A percentile compares a stretch with the other conserved stretches of the same genome.
Conservation (phyloP, 2,888 invertebrate species). For the Drosophila crucigera region DNA sequence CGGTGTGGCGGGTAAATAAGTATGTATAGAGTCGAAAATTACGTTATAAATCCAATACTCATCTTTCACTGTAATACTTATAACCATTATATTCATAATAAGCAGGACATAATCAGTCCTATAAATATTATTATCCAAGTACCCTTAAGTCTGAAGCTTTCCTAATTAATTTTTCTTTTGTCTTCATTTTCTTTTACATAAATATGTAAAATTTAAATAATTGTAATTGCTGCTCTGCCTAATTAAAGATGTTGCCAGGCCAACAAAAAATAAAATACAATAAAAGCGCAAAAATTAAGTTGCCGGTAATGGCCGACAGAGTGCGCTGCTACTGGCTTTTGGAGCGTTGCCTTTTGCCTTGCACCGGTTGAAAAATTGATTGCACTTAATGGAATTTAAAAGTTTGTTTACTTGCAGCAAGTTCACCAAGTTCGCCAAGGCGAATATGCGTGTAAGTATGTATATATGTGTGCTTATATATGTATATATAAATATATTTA, state of each 20-base stretch:
- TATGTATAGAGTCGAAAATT: no score
- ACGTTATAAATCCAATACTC: no score
- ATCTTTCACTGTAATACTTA: no score
- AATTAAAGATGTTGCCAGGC: conserved; percentile 10
- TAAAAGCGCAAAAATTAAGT: not conserved
- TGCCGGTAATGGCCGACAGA: conserved; percentile 48
- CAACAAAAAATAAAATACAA: not conserved
- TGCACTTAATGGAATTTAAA: conserved; percentile 84
- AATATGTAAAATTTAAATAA: not conserved
- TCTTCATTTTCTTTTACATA: not conserved
- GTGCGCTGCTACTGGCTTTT: conserved; percentile 44
- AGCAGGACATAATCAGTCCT: no score
- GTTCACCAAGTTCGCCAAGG: conserved; percentile 18
- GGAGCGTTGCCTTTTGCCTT: conserved; percentile 34
- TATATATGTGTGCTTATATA: conserved; percentile 4
- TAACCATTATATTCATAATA: no score
- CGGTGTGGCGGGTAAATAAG: no score
- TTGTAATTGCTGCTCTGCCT: conserved; percentile 4
- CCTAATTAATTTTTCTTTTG: not conserved
- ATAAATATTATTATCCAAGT: not conserved
- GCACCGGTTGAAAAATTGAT: conserved; percentile 83
- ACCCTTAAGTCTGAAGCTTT: not conserved
- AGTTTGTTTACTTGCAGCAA: conserved; percentile 78
- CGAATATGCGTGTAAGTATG: conserved; percentile 2
- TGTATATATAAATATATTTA: not conserved